Evolutionary conservation across 1,140 invertebrate species (phyloP), one percentile per base, ranked within the genome.

Genomic region (Linepithema humile): DNA sequence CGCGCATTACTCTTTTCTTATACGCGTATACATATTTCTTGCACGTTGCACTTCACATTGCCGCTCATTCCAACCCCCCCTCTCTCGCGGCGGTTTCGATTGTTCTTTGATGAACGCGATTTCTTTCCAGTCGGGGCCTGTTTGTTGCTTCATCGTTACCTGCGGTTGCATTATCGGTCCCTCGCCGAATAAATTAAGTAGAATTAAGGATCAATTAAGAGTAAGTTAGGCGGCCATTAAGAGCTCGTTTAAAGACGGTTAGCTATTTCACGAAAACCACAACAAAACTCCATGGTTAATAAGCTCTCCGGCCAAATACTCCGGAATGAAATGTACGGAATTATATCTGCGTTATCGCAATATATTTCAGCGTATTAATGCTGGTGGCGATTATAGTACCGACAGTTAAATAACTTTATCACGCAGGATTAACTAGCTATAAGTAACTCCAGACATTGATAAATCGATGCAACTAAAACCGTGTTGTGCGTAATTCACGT

Each of bases 1-100:
- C 88, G 88, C 48, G 78, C 88, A 86, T 91, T 89, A 91, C 50
- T 90, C 84, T 89, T 87, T 70, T 77, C 82, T 73, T 72, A 35
- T 40, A 3, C 15, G 50, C 20, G 50, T 74, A 35, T 55, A 57
- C 23, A 57, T 57, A 62, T 82, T 82, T 82, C 78, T 82, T 82
- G 67, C 69, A 1, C 67, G 15, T 4, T 32, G 64, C 64, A 26
- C 43, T n/a, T 26, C n/a, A 43, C 7, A 43, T 29, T 20, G 23
- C 1, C 45, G 15, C 5, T 48, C 32, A 7, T 45, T 45, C 12
- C 43, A 45, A 45, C n/a, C 15, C 1, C 20, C 35, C 9, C 38
- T 5, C n/a, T n/a, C n/a, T n/a, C n/a, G n/a, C 32, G 17, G 32
- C 3, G 48, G 35, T 80, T 80, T 80, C 75, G 75, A 80, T 80